A percentile compares a stretch with the other conserved stretches of the same genome.
Conservation (phyloP, 2,113 vertebrate genomes). For the Bambusicola thoracicus region DNA sequence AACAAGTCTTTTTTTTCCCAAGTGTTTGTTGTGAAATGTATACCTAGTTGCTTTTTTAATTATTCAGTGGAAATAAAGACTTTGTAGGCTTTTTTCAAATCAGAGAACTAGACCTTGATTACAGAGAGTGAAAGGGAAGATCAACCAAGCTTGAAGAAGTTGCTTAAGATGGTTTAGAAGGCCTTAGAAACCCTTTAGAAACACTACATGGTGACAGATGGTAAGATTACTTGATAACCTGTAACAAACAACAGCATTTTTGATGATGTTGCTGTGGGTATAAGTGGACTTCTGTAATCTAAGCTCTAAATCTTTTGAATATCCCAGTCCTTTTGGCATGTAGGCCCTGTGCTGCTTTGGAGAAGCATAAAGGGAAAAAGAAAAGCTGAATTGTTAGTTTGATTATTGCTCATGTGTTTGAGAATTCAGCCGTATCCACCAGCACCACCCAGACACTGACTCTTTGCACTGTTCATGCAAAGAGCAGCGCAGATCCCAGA, state of each 20-base stretch:
- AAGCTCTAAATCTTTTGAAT: background rate
- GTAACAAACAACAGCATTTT: background rate
- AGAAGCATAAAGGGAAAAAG: background rate
- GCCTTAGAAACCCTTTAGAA: constrained; percentile 8
- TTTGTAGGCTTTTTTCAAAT: background rate
- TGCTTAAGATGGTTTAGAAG: constrained; percentile 11
- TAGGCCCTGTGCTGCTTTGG: background rate
- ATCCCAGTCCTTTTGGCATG: background rate
- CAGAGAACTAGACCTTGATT: background rate
- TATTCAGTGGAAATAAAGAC: background rate
- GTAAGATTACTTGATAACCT: background rate
- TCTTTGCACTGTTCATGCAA: background rate
- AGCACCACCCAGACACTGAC: background rate
- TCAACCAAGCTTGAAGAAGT: constrained; percentile 5
- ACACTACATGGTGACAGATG: background rate
- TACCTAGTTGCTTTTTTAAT: background rate
- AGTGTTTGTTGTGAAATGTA: background rate
- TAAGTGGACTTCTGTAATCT: background rate
- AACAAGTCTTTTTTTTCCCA: background rate
- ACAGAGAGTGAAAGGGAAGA: background rate
- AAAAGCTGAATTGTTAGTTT: background rate
- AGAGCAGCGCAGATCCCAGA: background rate
- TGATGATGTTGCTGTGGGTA: background rate
- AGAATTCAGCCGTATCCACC: background rate
- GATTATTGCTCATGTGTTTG: background rate